These are phyloP conservation scores for Allolobophora icterica DNA, from an alignment of 2,888 invertebrate species.

Conservation along the genomic window DNA sequence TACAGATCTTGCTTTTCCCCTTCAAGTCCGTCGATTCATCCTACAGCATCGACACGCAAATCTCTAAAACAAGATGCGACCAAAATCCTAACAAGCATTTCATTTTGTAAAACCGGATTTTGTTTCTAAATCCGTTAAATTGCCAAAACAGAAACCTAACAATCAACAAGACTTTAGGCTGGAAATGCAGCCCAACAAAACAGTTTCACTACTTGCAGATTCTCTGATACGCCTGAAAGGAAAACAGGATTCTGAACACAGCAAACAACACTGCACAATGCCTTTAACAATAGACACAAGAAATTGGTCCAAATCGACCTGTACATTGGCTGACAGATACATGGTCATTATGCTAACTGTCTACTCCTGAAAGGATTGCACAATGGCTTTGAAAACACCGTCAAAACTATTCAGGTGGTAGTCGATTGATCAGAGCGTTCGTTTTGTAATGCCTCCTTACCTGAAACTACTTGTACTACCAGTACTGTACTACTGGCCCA, in stretches of 20 bases:
- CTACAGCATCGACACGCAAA: background rate
- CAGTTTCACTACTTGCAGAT: background rate
- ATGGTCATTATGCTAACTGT: too few species aligned
- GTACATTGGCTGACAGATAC: too few species aligned
- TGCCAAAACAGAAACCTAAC: too few species aligned
- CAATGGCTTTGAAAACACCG: too few species aligned
- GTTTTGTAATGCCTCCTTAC: too few species aligned
- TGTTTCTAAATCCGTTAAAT: background rate
- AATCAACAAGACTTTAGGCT: background rate
- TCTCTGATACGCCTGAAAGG: background rate
- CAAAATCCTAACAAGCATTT: background rate
- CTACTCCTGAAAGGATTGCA: too few species aligned
- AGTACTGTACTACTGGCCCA: too few species aligned
- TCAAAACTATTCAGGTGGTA: too few species aligned
- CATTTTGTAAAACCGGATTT: background rate
- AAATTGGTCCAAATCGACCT: too few species aligned
- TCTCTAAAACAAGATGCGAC: background rate
- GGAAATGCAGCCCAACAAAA: background rate
- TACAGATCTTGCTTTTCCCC: background rate
- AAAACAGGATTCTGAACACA: background rate
- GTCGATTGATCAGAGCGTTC: too few species aligned
- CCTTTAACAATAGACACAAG: too few species aligned
- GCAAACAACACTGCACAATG: background rate
- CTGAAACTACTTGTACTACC: too few species aligned
- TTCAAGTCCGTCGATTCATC: background rate